A percentile compares a stretch with the other conserved stretches of the same genome.
phyloP scores from a whole-genome alignment of 1,140 invertebrate genomes.

The Aphelinus certus region DNA sequence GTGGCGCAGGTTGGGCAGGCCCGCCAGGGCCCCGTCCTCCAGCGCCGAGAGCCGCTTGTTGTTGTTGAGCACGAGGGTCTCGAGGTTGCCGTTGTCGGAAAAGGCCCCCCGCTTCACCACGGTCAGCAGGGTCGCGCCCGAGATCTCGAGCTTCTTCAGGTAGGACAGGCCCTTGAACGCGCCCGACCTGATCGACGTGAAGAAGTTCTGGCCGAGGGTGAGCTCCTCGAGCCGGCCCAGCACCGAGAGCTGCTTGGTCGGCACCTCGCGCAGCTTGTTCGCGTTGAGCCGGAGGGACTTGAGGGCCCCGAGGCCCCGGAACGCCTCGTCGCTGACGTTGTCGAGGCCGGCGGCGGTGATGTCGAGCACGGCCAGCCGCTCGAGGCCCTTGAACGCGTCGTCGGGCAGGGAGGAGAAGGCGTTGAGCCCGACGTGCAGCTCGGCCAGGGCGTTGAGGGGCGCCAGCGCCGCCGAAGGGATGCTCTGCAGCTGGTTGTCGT shows the following conservation, averaged over 20 bases:
- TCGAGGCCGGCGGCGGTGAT: constrained; percentile 81
- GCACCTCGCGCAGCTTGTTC: constrained; percentile 78
- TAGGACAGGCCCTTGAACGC: constrained; percentile 82
- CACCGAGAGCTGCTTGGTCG: constrained; percentile 77
- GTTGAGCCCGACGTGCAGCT: constrained; percentile 85
- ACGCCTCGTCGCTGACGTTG: constrained; percentile 79
- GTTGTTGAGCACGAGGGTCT: constrained; percentile 78
- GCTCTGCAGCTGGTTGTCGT: constrained; percentile 83
- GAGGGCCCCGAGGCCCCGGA: constrained; percentile 78
- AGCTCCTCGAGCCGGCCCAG: constrained; percentile 81
- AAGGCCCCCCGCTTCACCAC: constrained; percentile 80
- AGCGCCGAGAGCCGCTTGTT: constrained; percentile 78
- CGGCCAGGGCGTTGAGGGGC: constrained; percentile 78
- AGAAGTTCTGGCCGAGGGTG: constrained; percentile 84
- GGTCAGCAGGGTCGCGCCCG: constrained; percentile 76
- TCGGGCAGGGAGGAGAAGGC: constrained; percentile 78
- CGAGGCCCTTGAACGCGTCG: constrained; percentile 79
- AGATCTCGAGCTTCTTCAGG: constrained; percentile 79
- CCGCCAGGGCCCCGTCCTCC: constrained; percentile 79
- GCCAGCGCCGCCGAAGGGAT: constrained; percentile 79
- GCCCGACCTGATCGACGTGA: constrained; percentile 72
- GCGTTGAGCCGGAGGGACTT: constrained; percentile 80
- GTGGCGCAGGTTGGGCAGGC: constrained; percentile 79
- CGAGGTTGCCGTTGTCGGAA: constrained; percentile 81
- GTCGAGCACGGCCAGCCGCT: constrained; percentile 78